Conservation (phyloP, 2,797 vertebrate genomes). For the Poecilia velifera region DNA sequence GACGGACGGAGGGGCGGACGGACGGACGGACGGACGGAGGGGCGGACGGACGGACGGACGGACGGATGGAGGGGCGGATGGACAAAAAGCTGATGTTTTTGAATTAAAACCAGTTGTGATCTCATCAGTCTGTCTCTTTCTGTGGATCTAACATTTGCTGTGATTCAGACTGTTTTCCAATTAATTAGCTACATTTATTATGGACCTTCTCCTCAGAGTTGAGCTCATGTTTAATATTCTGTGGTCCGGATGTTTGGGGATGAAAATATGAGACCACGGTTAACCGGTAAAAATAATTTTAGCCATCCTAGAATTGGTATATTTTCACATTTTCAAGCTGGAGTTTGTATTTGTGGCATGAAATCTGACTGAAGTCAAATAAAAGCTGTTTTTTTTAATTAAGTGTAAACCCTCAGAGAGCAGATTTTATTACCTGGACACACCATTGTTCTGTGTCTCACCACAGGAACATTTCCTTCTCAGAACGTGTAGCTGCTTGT, state of each 20-base stretch:
- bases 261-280: not conserved
- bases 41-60: too few species aligned
- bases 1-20: too few species aligned
- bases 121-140: not conserved
- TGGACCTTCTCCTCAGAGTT: not conserved
- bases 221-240: not conserved
- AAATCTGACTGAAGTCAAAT: not conserved
- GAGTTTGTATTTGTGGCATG: not conserved
- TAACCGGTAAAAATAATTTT: not conserved
- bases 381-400: not conserved
- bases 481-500: not conserved
- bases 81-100: too few species aligned
- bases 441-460: not conserved
- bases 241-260: too few species aligned
- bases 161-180: not conserved
- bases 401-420: not conserved
- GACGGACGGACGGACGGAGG: too few species aligned
- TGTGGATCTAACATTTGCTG: not conserved
- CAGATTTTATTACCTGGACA: not conserved
- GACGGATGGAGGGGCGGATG: too few species aligned
- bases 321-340: not conserved
- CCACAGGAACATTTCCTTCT: not conserved
- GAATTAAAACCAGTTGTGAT: not conserved
- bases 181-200: not conserved
- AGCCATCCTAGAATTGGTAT: not conserved